Base-by-base conservation (phyloP, 1,140 invertebrate species). In the Mamestra configurata region DNA sequence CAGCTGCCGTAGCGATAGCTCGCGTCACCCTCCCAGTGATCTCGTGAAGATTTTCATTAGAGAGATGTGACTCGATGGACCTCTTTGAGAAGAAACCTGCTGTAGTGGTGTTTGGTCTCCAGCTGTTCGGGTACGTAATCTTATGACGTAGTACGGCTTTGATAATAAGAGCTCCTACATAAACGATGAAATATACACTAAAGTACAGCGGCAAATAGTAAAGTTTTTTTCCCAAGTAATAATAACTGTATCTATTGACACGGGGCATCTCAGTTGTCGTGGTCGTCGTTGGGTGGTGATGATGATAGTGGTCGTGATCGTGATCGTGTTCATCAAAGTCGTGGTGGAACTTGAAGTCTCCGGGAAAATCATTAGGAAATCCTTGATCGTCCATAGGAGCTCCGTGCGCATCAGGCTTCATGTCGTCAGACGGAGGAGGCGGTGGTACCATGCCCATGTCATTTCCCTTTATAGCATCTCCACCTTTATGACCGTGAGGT, bases 151-250 rank as follows among this genome's bases (percentile, higher is more conserved):
- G 96, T 55, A 98, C 96, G 7, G 97, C 97, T 89, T 98, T 98
- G 1, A 98, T 94, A 61, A 98, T 97, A 8, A 98, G 93, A 49
- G 97, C 97, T 2, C 97, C 96, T 1, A 98, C 97, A 83, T 98
- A 98, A 77, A 98, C 96, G 77, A 97, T 97, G 85, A 98, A 98
- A 84, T 97, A 98, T n/a, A 98, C 97, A 78, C 97, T 98, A 86
- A 98, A 98, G 88, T 98, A 98, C 13, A 98, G 88, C 0, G 97
- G 97, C 55, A 98, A 95, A 85, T 98, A 98, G 96, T 97, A 98
- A 2, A 98, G 94, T 86, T 98, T 98, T 79, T 97, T 96, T 0
- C 97, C 97, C 82, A 98, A 96, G 86, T 97, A 98, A 88, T 98
- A 98, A 90, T 98, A 98, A 87, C 97, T 97, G 95, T 97, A 98